A percentile compares a stretch with the other conserved stretches of the same genome.
phyloP scores from a whole-genome alignment of 2,888 invertebrate species.

The Steromphala cineraria region DNA sequence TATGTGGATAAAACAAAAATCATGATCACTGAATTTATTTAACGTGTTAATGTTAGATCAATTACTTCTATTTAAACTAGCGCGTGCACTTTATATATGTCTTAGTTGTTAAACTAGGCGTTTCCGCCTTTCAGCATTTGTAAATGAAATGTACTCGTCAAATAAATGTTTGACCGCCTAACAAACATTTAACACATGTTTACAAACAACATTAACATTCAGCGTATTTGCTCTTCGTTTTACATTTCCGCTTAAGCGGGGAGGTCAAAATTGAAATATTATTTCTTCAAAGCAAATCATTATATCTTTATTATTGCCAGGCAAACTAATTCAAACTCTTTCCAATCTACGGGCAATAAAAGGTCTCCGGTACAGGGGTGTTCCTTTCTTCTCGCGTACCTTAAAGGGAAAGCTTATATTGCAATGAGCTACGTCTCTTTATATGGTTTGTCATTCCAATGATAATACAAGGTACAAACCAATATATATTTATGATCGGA shows the following conservation, averaged over 20 bases:
- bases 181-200: too few relatives aligned
- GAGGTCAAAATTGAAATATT: not conserved
- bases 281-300: conserved; percentile 16
- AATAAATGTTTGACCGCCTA: not conserved
- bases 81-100: not conserved
- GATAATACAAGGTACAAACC: not conserved
- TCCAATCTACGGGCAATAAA: conserved; percentile 15
- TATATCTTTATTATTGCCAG: not conserved
- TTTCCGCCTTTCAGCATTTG: not conserved
- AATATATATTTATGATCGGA: not conserved
- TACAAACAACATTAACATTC: too few relatives aligned
- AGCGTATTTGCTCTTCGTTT: too few relatives aligned
- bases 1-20: too few relatives aligned
- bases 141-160: not conserved
- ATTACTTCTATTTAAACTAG: not conserved
- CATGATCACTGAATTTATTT: too few relatives aligned
- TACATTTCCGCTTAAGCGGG: not conserved
- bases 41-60: not conserved
- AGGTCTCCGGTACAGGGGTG: not conserved
- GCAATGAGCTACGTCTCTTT: not conserved
- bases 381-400: not conserved
- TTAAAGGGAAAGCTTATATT: not conserved
- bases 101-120: not conserved
- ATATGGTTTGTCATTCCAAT: not conserved
- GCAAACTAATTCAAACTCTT: not conserved